Evolutionary conservation across 2,797 vertebrate genomes (phyloP).

Genomic region (Myotis vivesi): DNA sequence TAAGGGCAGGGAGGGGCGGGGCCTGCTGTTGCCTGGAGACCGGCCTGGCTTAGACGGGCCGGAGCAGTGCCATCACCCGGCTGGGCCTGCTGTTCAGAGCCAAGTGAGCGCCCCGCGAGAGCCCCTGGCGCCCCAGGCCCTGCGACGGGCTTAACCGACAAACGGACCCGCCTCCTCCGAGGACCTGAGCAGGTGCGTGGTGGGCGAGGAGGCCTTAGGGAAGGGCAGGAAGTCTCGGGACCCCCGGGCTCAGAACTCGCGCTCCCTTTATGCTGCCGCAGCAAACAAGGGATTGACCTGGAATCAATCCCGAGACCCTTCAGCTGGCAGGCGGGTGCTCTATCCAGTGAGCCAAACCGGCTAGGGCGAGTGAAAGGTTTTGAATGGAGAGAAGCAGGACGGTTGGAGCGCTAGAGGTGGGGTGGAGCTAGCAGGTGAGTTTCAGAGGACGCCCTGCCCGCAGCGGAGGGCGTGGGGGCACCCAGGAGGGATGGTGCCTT

Average conservation of each 20-base stretch:
- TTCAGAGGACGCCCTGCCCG: background rate
- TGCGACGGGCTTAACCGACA: accelerated
- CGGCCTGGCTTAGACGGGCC: accelerated
- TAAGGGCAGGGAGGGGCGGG: conserved; percentile 15
- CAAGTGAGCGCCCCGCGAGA: accelerated
- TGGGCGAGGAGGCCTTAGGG: background rate
- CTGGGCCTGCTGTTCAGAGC: accelerated
- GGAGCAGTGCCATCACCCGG: accelerated
- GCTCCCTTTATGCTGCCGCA: background rate
- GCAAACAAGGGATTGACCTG: background rate
- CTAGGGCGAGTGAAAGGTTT: background rate
- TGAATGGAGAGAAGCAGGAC: background rate
- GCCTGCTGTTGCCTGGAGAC: conserved; percentile 53
- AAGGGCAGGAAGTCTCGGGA: background rate
- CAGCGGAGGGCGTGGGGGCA: accelerated
- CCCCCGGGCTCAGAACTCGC: background rate
- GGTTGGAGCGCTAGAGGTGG: too few relatives aligned
- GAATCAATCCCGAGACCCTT: too few relatives aligned
- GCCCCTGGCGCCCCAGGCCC: background rate
- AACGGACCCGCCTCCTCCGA: background rate
- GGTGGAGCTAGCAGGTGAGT: background rate
- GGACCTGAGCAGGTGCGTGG: background rate
- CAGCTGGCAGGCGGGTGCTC: too few relatives aligned
- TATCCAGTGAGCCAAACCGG: too few relatives aligned
- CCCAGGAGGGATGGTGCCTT: background rate